These are phyloP conservation scores for Astur gentilis DNA, from an alignment of 2,113 vertebrate species.

Conservation along the genomic window DNA sequence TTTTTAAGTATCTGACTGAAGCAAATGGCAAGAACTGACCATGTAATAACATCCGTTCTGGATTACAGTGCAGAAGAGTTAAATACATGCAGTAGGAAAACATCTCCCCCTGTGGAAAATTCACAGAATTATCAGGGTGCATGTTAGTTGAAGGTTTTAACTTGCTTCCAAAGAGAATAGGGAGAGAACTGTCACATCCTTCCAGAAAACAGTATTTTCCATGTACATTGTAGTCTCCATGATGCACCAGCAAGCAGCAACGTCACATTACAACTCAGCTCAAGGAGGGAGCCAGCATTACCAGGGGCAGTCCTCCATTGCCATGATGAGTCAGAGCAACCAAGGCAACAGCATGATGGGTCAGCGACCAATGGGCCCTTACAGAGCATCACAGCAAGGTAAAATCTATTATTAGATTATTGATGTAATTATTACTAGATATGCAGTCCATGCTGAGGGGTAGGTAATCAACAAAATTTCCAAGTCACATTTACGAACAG, in stretches of 20 bases:
- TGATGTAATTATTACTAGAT: background rate
- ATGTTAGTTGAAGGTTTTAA: background rate
- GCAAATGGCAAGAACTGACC: background rate
- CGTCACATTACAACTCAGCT: conserved; percentile 86
- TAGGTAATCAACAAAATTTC: background rate
- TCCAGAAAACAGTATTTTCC: conserved; percentile 4
- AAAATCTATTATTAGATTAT: background rate
- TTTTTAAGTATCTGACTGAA: background rate
- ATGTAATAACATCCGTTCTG: background rate
- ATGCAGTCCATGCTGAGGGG: background rate
- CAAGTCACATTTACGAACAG: background rate
- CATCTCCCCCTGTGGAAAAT: conserved; percentile 42
- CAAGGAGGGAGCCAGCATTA: conserved; percentile 88
- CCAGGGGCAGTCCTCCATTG: conserved; percentile 88
- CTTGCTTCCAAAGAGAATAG: background rate
- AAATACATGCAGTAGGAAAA: background rate
- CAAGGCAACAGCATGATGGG: conserved; percentile 89
- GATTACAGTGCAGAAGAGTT: background rate
- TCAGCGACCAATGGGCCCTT: conserved; percentile 89
- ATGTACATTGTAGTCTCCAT: conserved; percentile 79
- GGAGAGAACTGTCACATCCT: background rate
- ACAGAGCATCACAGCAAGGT: conserved; percentile 94
- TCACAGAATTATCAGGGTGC: background rate
- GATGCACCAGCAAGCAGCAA: conserved; percentile 94
- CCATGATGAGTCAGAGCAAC: conserved; percentile 91